phyloP scores from a whole-genome alignment of 2,797 vertebrate genomes.

The Amazona ochrocephala region DNA sequence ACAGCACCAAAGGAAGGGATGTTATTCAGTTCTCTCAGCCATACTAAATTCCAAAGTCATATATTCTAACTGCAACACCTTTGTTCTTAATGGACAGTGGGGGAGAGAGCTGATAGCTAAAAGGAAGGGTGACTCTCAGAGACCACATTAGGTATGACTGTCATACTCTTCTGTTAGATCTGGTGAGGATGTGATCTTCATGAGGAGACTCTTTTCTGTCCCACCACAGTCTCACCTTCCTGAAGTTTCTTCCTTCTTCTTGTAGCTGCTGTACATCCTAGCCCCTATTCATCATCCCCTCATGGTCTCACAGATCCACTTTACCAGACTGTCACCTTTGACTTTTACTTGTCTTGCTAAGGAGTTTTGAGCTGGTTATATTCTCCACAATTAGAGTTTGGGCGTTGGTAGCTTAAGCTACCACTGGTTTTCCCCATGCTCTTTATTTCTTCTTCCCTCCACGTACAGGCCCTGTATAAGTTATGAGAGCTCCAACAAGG shows the following conservation, averaged over 20 bases:
- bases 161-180: neutral
- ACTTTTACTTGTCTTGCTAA: neutral
- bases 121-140: neutral
- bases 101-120: neutral
- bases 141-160: neutral
- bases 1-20: neutral
- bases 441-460: neutral
- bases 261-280: neutral
- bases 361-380: neutral
- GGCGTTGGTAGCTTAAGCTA: neutral
- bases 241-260: neutral
- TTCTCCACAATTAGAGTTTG: neutral
- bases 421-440: neutral
- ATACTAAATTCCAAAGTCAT: neutral
- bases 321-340: neutral
- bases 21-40: neutral
- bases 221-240: neutral
- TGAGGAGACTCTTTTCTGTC: neutral
- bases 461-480: neutral
- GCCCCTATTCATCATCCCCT: neutral
- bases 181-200: neutral
- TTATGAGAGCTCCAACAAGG: neutral
- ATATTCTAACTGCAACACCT: neutral
- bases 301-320: neutral
- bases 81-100: neutral